Evolutionary conservation across 2,113 vertebrate species (phyloP).

Genomic region (Symphodus melops): DNA sequence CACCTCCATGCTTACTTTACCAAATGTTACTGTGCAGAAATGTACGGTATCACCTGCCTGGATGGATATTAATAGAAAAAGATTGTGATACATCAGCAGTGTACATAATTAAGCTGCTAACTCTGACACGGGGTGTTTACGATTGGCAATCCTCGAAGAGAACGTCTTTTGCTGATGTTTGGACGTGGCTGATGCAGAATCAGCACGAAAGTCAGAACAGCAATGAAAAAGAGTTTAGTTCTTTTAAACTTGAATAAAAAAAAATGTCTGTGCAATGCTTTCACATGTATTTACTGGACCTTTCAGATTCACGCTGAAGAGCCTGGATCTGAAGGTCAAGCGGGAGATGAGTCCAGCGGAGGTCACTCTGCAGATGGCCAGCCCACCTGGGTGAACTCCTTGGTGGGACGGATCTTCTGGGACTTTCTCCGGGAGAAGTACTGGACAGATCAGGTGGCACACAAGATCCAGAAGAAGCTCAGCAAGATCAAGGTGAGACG

Average conservation of each 20-base stretch:
- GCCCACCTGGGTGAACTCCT: conserved; percentile 85
- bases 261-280: background rate
- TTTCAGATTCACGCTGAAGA: conserved; percentile 64
- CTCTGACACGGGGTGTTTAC: conserved; percentile 3
- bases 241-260: background rate
- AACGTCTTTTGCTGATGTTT: conserved; percentile 18
- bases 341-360: conserved; percentile 40
- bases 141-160: background rate
- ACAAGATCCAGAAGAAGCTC: conserved; percentile 91
- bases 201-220: background rate
- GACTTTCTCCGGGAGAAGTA: conserved; percentile 88
- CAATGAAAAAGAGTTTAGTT: background rate
- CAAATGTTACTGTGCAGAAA: conserved; percentile 39
- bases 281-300: rapidly evolving
- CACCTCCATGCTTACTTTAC: conserved; percentile 30
- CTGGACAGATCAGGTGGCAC: conserved; percentile 87
- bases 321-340: conserved; percentile 18
- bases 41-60: conserved; percentile 47
- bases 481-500: conserved; percentile 88
- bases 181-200: background rate
- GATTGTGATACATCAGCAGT: conserved; percentile 27
- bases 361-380: conserved; percentile 37
- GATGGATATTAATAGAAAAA: conserved; percentile 30
- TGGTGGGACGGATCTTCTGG: conserved; percentile 89
- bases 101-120: conserved; percentile 7